Evolutionary conservation across 2,113 vertebrate species (phyloP).

Genomic region (Cyanoderma ruficeps): DNA sequence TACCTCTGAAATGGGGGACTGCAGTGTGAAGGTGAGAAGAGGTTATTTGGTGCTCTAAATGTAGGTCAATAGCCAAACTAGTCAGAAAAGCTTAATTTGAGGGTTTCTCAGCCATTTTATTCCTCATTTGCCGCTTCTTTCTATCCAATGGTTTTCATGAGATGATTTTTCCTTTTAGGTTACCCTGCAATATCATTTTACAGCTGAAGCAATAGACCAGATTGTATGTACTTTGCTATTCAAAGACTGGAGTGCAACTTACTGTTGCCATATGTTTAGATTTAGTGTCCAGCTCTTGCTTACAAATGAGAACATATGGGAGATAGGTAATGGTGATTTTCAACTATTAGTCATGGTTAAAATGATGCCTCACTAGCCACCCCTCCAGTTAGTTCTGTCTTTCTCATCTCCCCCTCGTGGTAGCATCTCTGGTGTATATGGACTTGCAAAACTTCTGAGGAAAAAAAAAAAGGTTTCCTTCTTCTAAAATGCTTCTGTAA

Average conservation of each 20-base stretch:
- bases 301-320: conserved; percentile 40
- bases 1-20: background rate
- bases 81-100: background rate
- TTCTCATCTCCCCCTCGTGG: background rate
- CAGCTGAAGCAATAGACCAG: conserved; percentile 1
- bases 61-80: background rate
- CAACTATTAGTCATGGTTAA: conserved; percentile 15
- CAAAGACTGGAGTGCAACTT: background rate
- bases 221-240: conserved; percentile 20
- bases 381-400: background rate
- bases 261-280: conserved; percentile 42
- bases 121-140: background rate
- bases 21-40: background rate
- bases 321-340: conserved; percentile 50
- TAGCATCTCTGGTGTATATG: background rate
- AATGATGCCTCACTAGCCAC: background rate
- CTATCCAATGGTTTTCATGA: background rate
- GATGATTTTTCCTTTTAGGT: background rate
- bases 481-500: background rate
- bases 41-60: background rate
- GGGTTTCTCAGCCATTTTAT: background rate
- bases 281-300: conserved; percentile 17
- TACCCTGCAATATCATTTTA: background rate
- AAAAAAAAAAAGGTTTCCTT: fast-evolving
- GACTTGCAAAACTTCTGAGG: background rate